A percentile compares a stretch with the other conserved stretches of the same genome.
Conservation (phyloP, 2,888 invertebrate species). For the Drosophila pseudotakahashii region DNA sequence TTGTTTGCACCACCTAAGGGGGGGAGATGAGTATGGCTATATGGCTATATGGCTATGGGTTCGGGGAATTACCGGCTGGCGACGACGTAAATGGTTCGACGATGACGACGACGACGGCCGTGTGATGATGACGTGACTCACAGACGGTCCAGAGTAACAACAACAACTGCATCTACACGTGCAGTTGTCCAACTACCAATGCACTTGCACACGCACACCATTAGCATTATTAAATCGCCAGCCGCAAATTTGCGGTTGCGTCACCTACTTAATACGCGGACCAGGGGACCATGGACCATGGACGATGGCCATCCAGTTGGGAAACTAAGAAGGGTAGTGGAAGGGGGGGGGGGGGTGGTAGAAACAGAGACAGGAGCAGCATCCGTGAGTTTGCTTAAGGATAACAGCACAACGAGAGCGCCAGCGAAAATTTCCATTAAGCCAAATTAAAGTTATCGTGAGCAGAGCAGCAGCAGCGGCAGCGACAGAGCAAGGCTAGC, state of each 20-base stretch:
- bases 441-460: conserved; percentile 79
- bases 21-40: conserved; percentile 19
- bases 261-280: conserved; percentile 73
- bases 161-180: conserved; percentile 24
- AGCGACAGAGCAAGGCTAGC: conserved; percentile 39
- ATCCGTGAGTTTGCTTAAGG: conserved; percentile 44
- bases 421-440: conserved; percentile 75
- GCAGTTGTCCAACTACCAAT: conserved; percentile 19
- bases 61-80: conserved; percentile 58
- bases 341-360: not conserved
- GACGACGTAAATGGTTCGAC: conserved; percentile 68
- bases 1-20: conserved; percentile 67
- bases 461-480: conserved; percentile 34
- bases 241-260: conserved; percentile 81
- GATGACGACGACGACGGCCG: conserved; percentile 47
- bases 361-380: conserved; percentile 6
- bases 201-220: conserved; percentile 43
- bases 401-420: conserved; percentile 32
- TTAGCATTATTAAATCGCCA: conserved; percentile 73
- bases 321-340: not conserved
- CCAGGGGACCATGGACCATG: conserved; percentile 26
- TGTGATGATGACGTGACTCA: conserved; percentile 45
- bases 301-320: conserved; percentile 20
- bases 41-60: conserved; percentile 19
- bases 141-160: conserved; percentile 54